Base-by-base conservation (phyloP, 2,797 vertebrate species). In the Pempheris klunzingeri region DNA sequence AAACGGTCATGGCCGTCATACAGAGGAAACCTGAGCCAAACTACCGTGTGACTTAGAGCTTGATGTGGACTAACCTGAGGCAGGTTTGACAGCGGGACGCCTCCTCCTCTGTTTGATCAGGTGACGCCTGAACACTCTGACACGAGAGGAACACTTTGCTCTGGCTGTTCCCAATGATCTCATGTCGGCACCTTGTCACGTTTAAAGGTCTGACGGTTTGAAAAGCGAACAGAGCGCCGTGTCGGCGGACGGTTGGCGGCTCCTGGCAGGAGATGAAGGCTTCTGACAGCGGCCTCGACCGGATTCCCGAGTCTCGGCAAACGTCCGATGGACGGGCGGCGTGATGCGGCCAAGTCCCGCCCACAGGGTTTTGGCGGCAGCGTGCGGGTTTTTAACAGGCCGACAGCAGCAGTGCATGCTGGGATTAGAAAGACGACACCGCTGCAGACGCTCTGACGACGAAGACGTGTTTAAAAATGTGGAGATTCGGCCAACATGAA, bases 211-310 rank as follows among this genome's bases (percentile, higher is more conserved):
- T 60, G 59, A 52, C 53, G 20, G 70, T 14, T 78, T 36, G 24
- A 46, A 68, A 46, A 53, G 62, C 34, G 4, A 10, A 53, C 32
- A 22, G 0, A 3, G 34, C 0, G 52, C 52, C 0, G 4, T n/a
- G 60, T 60, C 47, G 24, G n/a, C 15, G 0, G n/a, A 60, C 65
- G 13, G 47, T 50, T 71, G 46, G 39, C 2, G 32, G 44, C n/a
- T 54, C 7, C 55, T 80, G 77, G 80, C 72, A 44, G 26, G 8
- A 67, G 64, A 80, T 70, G 26, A 79, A 77, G 64, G 76, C 3
- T 15, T 15, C 57, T 60, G 38, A 66, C 34, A 43, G 39, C 17
- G 6, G 13, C 60, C 38, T 54, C 18, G 0, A 32, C 30, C 9
- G 13, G 20, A 54, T 32, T 24, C 5, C 20, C 32, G 7, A 24